Evolutionary conservation across 2,888 invertebrate species (phyloP).

Genomic region (Clitarchus hookeri): DNA sequence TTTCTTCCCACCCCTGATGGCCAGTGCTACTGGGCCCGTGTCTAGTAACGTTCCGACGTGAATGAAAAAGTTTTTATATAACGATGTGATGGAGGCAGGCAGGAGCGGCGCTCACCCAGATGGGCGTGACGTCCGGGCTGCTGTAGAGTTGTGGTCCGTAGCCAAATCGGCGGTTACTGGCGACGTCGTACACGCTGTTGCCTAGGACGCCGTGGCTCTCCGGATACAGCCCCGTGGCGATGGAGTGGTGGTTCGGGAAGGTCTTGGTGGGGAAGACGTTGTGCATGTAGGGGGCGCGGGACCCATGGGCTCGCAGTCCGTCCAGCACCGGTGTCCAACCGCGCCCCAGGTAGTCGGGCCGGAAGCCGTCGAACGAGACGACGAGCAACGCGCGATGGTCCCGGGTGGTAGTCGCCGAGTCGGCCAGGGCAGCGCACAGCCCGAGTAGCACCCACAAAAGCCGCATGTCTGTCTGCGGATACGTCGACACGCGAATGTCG

Average conservation of each 20-base stretch:
- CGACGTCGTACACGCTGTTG: constrained; percentile 63
- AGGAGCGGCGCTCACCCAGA: constrained; percentile 65
- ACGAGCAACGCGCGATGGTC: constrained; percentile 60
- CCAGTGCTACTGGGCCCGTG: no score
- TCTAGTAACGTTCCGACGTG: no score
- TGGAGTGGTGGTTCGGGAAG: constrained; percentile 74
- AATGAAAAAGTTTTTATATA: no score
- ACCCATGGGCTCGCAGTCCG: constrained; percentile 60
- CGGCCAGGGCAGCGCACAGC: no score
- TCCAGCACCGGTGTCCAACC: constrained; percentile 63
- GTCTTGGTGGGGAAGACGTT: constrained; percentile 73
- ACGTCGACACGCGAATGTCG: no score
- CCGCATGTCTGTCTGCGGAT: no score
- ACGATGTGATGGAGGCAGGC: background rate
- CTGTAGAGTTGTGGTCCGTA: constrained; percentile 58
- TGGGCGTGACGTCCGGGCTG: constrained; percentile 59
- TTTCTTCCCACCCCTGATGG: no score
- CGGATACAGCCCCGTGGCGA: constrained; percentile 70
- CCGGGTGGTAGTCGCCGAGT: background rate
- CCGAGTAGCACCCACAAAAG: no score
- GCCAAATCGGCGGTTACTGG: constrained; percentile 44
- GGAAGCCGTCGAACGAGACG: constrained; percentile 73
- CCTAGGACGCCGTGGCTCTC: constrained; percentile 72
- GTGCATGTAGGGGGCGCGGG: constrained; percentile 61
- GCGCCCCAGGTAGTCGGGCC: constrained; percentile 67